Evolutionary conservation across 2,797 vertebrate species (phyloP).

Genomic region (Adelosebastes latens): DNA sequence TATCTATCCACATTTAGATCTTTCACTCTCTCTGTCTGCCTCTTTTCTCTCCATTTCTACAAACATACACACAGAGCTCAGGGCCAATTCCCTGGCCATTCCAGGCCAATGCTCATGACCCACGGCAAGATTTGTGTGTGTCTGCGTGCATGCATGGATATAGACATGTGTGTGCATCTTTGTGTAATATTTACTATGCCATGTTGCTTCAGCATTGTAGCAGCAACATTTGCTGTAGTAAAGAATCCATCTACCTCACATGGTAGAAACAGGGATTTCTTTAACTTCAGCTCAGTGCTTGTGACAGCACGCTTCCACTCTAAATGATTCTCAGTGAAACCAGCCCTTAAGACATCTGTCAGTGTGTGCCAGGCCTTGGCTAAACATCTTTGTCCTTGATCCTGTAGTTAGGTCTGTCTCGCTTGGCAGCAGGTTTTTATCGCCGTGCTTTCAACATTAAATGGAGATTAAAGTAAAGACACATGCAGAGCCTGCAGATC

Average conservation of each 20-base stretch:
- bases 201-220: background rate
- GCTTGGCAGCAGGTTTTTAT: conserved; percentile 56
- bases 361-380: conserved; percentile 27
- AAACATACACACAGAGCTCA: background rate
- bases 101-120: conserved; percentile 9
- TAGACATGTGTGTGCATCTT: background rate
- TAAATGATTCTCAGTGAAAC: conserved; percentile 14
- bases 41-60: background rate
- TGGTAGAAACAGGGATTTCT: background rate
- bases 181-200: background rate
- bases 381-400: conserved; percentile 49
- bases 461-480: conserved; percentile 60
- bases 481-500: conserved; percentile 36
- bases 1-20: conserved; percentile 12
- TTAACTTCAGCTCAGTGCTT: background rate
- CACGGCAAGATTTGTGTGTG: background rate
- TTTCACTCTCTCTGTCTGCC: conserved; percentile 19
- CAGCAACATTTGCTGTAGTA: background rate
- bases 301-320: background rate
- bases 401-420: conserved; percentile 37
- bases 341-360: conserved; percentile 29
- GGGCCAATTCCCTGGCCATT: conserved; percentile 1
- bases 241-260: background rate
- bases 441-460: conserved; percentile 51
- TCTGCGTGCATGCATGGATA: background rate